Percentiles rank a stretch among this genome's conserved stretches.
Conservation (phyloP, 2,888 invertebrate genomes). For the Heliconius ethilla region DNA sequence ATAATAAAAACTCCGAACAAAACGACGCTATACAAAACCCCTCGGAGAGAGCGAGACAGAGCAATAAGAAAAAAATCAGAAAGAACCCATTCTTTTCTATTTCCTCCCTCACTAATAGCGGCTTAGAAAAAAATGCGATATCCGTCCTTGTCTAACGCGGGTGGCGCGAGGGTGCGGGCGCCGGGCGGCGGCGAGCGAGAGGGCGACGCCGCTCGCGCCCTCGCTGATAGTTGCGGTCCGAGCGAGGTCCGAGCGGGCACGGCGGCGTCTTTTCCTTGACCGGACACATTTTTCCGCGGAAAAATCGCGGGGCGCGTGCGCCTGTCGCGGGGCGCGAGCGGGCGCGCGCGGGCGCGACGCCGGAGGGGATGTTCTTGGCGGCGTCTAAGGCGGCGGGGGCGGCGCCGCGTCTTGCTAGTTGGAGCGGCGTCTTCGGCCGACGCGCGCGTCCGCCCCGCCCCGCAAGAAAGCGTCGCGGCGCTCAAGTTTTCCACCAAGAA, state of each 20-base stretch:
- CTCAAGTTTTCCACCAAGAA: constrained; percentile 83
- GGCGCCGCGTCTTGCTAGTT: constrained; percentile 82
- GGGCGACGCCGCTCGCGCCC: constrained; percentile 67
- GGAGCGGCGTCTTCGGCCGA: constrained; percentile 79
- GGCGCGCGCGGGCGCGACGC: constrained; percentile 67
- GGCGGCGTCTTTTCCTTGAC: constrained; percentile 76
- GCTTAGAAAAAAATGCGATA: constrained; percentile 79
- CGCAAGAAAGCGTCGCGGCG: constrained; percentile 80
- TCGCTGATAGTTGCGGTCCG: constrained; percentile 79
- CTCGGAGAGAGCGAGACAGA: constrained; percentile 70
- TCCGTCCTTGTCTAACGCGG: constrained; percentile 72
- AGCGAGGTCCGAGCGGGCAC: constrained; percentile 70
- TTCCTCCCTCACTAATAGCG: constrained; percentile 79
- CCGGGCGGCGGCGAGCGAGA: constrained; percentile 70
- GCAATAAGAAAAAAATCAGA: constrained; percentile 77
- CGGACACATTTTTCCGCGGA: constrained; percentile 82
- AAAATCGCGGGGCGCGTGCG: constrained; percentile 81
- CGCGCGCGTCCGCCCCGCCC: constrained; percentile 81
- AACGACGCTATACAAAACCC: constrained; percentile 54
- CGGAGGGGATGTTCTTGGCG: constrained; percentile 80
- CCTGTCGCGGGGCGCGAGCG: constrained; percentile 76
- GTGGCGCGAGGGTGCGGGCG: constrained; percentile 71
- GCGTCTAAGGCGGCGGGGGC: constrained; percentile 81
- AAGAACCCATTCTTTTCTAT: constrained; percentile 81
- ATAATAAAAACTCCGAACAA: constrained; percentile 67